phyloP scores from a whole-genome alignment of 92 coral and sea anemone species.

The Pocillopora meandrina region DNA sequence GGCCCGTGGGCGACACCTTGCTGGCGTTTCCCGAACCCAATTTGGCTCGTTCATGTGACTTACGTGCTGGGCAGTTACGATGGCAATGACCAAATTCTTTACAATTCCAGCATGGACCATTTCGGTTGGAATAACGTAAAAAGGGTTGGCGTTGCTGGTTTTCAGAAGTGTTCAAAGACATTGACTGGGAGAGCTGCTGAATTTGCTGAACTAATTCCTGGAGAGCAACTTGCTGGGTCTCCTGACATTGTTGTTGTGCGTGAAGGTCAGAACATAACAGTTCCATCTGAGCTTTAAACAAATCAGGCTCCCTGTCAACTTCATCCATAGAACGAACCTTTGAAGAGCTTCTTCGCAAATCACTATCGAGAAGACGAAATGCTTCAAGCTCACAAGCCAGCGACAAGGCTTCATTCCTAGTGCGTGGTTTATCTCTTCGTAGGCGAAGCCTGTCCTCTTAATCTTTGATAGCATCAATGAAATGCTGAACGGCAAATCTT shows the following conservation, averaged over 20 bases:
- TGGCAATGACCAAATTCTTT: neutral
- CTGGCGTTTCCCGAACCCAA: neutral
- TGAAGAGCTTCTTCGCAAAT: neutral
- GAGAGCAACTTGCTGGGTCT: constrained; percentile 24
- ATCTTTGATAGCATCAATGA: no score
- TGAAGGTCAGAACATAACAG: no score
- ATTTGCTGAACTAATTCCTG: constrained; percentile 15
- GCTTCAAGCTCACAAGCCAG: constrained; percentile 18
- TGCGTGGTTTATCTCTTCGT: constrained; percentile 28
- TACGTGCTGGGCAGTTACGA: no score
- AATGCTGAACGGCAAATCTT: no score
- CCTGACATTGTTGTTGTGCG: neutral
- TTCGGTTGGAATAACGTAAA: neutral
- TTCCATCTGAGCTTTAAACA: no score
- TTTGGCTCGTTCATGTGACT: no score
- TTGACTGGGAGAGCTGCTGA: constrained; percentile 5
- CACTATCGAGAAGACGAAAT: neutral
- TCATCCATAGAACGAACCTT: neutral
- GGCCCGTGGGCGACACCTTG: constrained; percentile 33
- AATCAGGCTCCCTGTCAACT: no score
- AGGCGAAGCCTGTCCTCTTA: constrained; percentile 7
- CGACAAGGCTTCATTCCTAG: constrained; percentile 36
- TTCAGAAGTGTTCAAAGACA: constrained; percentile 14
- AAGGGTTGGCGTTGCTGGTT: constrained; percentile 5
- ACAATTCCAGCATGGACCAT: constrained; percentile 37